phyloP scores from a whole-genome alignment of 2,888 invertebrate genomes.

The Athripsodes cinereus region DNA sequence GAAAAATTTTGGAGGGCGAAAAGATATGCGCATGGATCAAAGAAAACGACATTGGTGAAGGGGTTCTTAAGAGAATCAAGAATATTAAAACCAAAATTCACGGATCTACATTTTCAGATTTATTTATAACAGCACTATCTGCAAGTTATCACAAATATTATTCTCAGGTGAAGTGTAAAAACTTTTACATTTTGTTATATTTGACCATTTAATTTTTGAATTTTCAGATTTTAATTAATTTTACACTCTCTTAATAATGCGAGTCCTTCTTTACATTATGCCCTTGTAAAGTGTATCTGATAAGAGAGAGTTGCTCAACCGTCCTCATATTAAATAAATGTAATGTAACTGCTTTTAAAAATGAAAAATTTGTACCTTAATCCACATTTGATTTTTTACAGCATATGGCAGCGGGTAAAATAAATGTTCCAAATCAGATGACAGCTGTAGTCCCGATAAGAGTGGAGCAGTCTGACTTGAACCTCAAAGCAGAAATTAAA shows the following conservation, averaged over 20 bases:
- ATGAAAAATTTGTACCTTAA: too few relatives aligned
- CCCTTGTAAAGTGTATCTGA: too few relatives aligned
- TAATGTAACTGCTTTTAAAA: too few relatives aligned
- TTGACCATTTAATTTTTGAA: too few relatives aligned
- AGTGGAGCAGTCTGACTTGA: slow-evolving; percentile 30
- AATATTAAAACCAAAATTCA: slow-evolving; percentile 34
- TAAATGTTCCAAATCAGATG: slow-evolving; percentile 34
- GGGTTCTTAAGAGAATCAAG: slow-evolving; percentile 37
- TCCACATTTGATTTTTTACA: slow-evolving; percentile 11
- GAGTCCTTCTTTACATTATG: too few relatives aligned
- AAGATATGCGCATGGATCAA: slow-evolving; percentile 40
- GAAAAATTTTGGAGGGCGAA: slow-evolving; percentile 39
- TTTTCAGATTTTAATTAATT: too few relatives aligned
- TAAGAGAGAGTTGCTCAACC: too few relatives aligned
- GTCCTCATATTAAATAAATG: too few relatives aligned
- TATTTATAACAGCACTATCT: slow-evolving; percentile 45
- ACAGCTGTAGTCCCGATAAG: slow-evolving; percentile 37
- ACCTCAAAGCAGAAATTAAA: slow-evolving; percentile 25
- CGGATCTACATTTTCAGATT: slow-evolving; percentile 41
- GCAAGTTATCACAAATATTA: slow-evolving; percentile 43
- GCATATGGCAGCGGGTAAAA: slow-evolving; percentile 26
- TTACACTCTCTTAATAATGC: too few relatives aligned
- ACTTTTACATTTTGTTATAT: too few relatives aligned
- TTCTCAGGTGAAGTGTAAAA: slow-evolving; percentile 32
- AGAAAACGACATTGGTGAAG: slow-evolving; percentile 34